phyloP scores from a whole-genome alignment of 2,888 invertebrate genomes.

The Scaptomyza reducta region DNA sequence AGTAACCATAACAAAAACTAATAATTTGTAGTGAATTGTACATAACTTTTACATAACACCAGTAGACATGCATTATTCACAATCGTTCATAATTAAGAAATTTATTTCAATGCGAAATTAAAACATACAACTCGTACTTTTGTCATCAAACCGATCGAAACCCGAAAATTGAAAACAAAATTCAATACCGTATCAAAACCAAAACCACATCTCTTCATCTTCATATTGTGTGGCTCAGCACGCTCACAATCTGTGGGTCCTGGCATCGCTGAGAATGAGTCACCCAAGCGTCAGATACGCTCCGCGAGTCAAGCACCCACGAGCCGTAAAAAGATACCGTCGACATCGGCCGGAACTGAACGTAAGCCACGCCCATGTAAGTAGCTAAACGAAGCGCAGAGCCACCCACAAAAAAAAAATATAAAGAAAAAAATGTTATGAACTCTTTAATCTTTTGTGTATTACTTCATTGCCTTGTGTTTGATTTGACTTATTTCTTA shows the following conservation, averaged over 20 bases:
- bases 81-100: constrained; percentile 24
- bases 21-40: constrained; percentile 41
- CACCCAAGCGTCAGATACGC: constrained; percentile 91
- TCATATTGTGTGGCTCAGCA: constrained; percentile 80
- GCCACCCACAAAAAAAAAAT: constrained; percentile 30
- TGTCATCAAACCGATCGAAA: constrained; percentile 66
- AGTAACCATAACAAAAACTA: not conserved
- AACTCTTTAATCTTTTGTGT: constrained; percentile 39
- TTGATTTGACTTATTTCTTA: constrained; percentile 19
- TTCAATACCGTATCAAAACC: constrained; percentile 38
- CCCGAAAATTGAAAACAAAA: constrained; percentile 32
- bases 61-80: constrained; percentile 29
- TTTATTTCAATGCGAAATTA: constrained; percentile 52
- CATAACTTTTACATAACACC: constrained; percentile 12
- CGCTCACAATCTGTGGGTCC: constrained; percentile 90
- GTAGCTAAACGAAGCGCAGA: constrained; percentile 81
- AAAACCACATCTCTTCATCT: constrained; percentile 50
- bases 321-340: constrained; percentile 86
- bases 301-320: constrained; percentile 84
- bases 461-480: constrained; percentile 48
- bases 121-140: constrained; percentile 67
- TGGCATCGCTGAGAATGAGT: constrained; percentile 87
- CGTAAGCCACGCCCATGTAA: constrained; percentile 90
- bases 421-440: constrained; percentile 16
- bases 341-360: constrained; percentile 84